phyloP scores from a whole-genome alignment of 1,140 invertebrate genomes.

The Papilio xuthus region DNA sequence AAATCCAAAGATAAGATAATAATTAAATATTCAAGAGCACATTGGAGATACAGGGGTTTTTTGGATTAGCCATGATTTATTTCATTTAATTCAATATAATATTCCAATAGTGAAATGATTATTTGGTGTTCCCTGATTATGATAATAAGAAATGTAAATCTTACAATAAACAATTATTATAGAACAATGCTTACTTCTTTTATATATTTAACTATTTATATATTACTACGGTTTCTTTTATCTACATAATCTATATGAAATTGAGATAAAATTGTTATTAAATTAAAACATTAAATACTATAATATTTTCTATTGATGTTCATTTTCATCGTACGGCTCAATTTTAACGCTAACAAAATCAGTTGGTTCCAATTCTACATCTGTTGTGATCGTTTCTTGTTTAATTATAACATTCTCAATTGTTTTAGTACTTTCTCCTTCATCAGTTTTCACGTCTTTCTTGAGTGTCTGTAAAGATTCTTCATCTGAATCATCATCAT shows the following conservation, averaged over 20 bases:
- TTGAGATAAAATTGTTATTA: not conserved
- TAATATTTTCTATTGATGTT: conserved; percentile 31
- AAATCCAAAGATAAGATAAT: not conserved
- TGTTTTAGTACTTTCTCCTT: conserved; percentile 41
- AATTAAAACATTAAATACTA: not conserved
- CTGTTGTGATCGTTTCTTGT: conserved; percentile 13
- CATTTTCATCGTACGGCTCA: conserved; percentile 61
- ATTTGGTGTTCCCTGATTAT: no score
- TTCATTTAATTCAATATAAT: not conserved
- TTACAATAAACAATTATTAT: no score
- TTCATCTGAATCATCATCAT: conserved; percentile 42
- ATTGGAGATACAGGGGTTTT: not conserved
- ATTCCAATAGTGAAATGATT: no score
- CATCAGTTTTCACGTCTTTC: conserved; percentile 32
- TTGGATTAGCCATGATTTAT: not conserved
- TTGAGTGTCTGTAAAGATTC: conserved; percentile 44
- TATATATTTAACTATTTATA: no score
- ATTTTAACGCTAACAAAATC: conserved; percentile 75
- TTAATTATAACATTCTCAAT: conserved; percentile 38
- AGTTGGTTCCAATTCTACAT: conserved; percentile 60
- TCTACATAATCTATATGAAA: not conserved
- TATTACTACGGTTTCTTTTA: no score
- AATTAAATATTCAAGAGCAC: not conserved
- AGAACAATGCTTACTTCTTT: no score
- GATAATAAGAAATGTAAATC: no score